Percentiles rank a stretch among this genome's conserved stretches.
These are phyloP conservation scores for Automeris io DNA, from an alignment of 2,888 invertebrate species.

Conservation along the genomic window DNA sequence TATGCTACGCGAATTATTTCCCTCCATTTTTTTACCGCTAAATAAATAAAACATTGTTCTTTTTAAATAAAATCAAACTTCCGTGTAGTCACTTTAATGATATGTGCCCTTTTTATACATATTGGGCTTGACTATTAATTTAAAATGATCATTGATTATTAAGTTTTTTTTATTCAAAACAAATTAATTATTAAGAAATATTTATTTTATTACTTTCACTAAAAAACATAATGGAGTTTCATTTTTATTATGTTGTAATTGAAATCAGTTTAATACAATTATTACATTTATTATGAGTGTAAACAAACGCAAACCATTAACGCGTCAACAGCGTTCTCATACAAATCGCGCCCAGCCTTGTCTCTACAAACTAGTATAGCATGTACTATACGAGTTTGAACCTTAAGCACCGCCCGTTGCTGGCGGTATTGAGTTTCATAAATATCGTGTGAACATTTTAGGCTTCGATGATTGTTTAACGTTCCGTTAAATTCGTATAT, in stretches of 20 bases:
- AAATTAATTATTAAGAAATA: no score
- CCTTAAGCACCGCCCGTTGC: conserved; percentile 1
- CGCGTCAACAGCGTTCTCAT: conserved; percentile 6
- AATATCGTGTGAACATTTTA: conserved; percentile 6
- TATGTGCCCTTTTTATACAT: no score
- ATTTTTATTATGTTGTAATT: neutral
- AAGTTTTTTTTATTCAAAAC: no score
- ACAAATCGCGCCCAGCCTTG: conserved; percentile 10
- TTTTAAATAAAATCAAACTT: no score
- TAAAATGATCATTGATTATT: no score
- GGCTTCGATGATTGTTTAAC: conserved; percentile 5
- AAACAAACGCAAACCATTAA: conserved; percentile 4
- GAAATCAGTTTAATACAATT: neutral
- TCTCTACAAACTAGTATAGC: neutral
- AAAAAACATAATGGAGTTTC: neutral
- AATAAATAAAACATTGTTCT: no score
- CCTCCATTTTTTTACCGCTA: no score
- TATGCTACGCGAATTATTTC: no score
- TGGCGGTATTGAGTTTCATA: conserved; percentile 4
- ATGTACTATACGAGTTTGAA: conserved; percentile 1
- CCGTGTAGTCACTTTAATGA: no score
- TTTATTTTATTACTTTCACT: neutral
- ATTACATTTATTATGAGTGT: neutral
- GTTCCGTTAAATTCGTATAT: conserved; percentile 3
- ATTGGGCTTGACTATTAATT: no score